Conservation (phyloP, 2,113 vertebrate species). For the Megalops atlanticus region DNA sequence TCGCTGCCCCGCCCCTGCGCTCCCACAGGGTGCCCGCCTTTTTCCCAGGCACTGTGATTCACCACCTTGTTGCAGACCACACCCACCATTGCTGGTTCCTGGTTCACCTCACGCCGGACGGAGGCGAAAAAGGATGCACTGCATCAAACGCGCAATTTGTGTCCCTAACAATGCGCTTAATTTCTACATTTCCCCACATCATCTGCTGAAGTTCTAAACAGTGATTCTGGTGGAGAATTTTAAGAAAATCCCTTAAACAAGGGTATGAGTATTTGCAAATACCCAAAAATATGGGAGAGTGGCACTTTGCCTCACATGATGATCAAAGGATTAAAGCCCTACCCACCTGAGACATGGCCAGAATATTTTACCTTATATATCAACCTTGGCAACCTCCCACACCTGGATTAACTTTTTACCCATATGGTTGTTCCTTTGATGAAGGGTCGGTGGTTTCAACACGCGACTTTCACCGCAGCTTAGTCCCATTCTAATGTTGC, state of each 20-base stretch:
- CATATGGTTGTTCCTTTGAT: neutral
- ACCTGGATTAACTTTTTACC: neutral
- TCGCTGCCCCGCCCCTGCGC: neutral
- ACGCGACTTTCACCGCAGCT: neutral
- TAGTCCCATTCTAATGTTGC: neutral
- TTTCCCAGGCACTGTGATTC: neutral
- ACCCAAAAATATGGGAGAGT: neutral
- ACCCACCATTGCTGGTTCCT: neutral
- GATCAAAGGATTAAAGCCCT: neutral
- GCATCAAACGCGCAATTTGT: neutral
- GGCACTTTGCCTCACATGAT: neutral
- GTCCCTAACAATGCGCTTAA: neutral
- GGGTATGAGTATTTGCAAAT: neutral
- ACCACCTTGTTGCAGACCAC: neutral
- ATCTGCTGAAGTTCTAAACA: no score
- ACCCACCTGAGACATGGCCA: neutral
- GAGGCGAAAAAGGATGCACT: neutral
- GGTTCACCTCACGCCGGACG: neutral
- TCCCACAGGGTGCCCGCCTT: neutral
- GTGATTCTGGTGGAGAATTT: no score
- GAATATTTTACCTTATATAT: neutral
- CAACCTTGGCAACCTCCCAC: neutral
- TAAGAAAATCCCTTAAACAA: neutral
- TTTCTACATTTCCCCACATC: neutral
- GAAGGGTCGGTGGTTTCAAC: neutral